Conservation (phyloP, 2,888 invertebrate species). For the Cerceris ruficornis region DNA sequence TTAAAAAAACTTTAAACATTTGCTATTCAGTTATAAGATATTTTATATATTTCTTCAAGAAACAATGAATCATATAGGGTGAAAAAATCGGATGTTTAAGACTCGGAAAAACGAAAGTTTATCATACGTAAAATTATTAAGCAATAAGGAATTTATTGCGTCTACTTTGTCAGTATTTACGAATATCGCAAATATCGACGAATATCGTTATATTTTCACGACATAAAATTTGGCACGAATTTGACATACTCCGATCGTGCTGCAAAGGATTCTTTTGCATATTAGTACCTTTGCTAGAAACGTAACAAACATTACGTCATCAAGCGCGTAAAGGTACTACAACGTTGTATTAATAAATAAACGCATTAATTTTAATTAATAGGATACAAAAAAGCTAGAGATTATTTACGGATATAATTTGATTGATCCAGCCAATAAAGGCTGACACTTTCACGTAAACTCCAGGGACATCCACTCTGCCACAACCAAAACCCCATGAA, state of each 20-base stretch:
- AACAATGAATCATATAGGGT: background rate
- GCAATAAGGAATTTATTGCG: slow-evolving; percentile 20
- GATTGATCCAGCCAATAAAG: slow-evolving; percentile 98
- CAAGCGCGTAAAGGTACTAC: slow-evolving; percentile 56
- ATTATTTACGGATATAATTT: slow-evolving; percentile 97
- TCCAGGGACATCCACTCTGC: slow-evolving; percentile 96
- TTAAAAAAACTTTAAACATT: background rate
- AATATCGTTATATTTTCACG: background rate
- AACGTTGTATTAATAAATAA: slow-evolving; percentile 59
- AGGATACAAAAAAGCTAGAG: slow-evolving; percentile 78
- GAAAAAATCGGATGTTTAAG: background rate
- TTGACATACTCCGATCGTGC: slow-evolving; percentile 4
- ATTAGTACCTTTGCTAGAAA: slow-evolving; percentile 21
- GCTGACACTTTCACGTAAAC: slow-evolving; percentile 98
- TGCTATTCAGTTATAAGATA: background rate
- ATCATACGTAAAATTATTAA: slow-evolving; percentile 8
- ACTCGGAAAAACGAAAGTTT: slow-evolving; percentile 29
- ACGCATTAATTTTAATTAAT: slow-evolving; percentile 41
- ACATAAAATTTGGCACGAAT: background rate
- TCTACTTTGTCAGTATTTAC: slow-evolving; percentile 6
- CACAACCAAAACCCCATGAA: slow-evolving; percentile 97
- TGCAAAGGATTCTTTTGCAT: slow-evolving; percentile 15
- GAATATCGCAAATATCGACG: background rate
- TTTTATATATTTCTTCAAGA: background rate
- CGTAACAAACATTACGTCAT: slow-evolving; percentile 42